Conservation (phyloP, 2,888 invertebrate species). For the Xanthia icteritia region DNA sequence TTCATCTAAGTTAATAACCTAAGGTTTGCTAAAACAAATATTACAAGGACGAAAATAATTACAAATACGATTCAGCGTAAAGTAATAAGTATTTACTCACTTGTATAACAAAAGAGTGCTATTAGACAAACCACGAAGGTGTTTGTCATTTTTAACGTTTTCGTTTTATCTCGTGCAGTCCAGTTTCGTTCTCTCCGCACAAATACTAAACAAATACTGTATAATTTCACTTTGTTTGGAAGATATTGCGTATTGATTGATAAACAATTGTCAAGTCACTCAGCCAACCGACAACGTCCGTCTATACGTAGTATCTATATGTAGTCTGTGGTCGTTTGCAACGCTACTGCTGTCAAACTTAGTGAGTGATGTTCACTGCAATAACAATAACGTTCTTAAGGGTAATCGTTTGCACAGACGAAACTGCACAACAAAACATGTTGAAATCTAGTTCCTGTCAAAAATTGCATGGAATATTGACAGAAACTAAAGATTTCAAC, state of each 20-base stretch:
- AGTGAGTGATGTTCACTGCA: slow-evolving; percentile 9
- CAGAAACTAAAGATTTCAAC: too few species aligned
- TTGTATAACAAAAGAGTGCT: slow-evolving; percentile 82
- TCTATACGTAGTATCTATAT: neutral
- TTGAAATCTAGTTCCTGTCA: too few species aligned
- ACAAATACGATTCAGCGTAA: slow-evolving; percentile 56
- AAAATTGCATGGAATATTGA: too few species aligned
- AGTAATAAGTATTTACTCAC: slow-evolving; percentile 75
- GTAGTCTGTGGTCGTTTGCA: neutral
- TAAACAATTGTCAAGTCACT: slow-evolving; percentile 82
- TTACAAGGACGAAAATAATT: slow-evolving; percentile 71
- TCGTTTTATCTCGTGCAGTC: slow-evolving; percentile 70
- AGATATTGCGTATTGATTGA: slow-evolving; percentile 83
- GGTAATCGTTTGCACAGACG: neutral
- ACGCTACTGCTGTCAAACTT: slow-evolving; percentile 41
- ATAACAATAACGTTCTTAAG: neutral
- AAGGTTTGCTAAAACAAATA: slow-evolving; percentile 36
- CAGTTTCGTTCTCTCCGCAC: slow-evolving; percentile 73
- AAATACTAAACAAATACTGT: slow-evolving; percentile 79
- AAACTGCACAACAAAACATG: too few species aligned
- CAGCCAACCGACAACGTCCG: slow-evolving; percentile 38
- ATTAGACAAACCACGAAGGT: slow-evolving; percentile 85
- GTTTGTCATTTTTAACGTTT: slow-evolving; percentile 83
- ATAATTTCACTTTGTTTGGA: slow-evolving; percentile 85
- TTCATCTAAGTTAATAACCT: neutral